phyloP scores from a whole-genome alignment of 2,113 vertebrate genomes.

The Brachirus orientalis region DNA sequence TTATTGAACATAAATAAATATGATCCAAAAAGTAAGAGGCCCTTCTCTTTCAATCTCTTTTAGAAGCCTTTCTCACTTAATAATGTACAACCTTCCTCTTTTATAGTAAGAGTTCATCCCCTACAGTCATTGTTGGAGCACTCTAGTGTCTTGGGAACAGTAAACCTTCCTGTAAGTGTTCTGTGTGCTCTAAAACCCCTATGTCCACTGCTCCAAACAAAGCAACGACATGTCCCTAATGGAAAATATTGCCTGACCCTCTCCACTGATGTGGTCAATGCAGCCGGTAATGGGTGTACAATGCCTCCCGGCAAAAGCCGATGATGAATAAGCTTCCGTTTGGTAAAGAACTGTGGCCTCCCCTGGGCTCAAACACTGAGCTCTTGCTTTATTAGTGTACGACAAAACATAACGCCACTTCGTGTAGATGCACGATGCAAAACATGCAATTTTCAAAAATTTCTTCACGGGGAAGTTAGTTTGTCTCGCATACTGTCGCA shows the following conservation, averaged over 20 bases:
- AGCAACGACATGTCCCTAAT: slow-evolving; percentile 65
- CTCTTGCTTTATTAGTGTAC: slow-evolving; percentile 24
- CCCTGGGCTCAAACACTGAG: slow-evolving; percentile 20
- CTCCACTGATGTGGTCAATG: slow-evolving; percentile 69
- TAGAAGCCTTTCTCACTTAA: slow-evolving; percentile 24
- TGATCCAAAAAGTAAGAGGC: slow-evolving; percentile 10
- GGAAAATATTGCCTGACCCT: slow-evolving; percentile 75
- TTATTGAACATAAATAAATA: slow-evolving; percentile 17
- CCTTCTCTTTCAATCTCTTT: too few species aligned
- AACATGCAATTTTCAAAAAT: too few species aligned
- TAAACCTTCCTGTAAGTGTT: slow-evolving; percentile 41
- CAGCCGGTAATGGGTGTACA: slow-evolving; percentile 65
- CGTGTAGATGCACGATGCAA: neutral
- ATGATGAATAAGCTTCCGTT: slow-evolving; percentile 68
- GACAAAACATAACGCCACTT: slow-evolving; percentile 1
- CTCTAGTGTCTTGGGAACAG: slow-evolving; percentile 59
- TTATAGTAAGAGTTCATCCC: slow-evolving; percentile 31
- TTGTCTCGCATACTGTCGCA: slow-evolving; percentile 9
- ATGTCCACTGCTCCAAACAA: slow-evolving; percentile 37
- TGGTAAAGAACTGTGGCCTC: slow-evolving; percentile 52
- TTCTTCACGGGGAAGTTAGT: neutral
- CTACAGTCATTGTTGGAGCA: slow-evolving; percentile 41
- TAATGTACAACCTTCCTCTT: slow-evolving; percentile 30
- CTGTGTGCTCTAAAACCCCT: slow-evolving; percentile 64
- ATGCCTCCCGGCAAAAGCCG: slow-evolving; percentile 72